Conservation (phyloP, 2,888 invertebrate species). For the Microctonus hyperodae region DNA sequence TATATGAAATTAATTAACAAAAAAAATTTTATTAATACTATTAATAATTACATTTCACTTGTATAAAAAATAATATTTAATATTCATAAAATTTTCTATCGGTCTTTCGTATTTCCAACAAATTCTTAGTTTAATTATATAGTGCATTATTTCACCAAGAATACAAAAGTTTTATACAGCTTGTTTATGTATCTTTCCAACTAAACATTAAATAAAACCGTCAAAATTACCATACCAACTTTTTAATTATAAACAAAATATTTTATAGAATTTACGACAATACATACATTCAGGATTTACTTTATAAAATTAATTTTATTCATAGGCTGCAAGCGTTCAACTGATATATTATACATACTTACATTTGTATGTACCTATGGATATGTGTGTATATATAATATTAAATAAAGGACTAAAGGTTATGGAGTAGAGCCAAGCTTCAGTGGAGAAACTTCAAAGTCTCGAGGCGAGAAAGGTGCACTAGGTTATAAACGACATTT, state of each 20-base stretch:
- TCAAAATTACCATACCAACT: background rate
- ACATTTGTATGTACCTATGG: no score
- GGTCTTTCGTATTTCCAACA: background rate
- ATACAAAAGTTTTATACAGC: background rate
- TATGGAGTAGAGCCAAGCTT: background rate
- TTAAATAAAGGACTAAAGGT: background rate
- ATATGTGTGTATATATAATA: background rate
- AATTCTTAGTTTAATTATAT: background rate
- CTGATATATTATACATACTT: background rate
- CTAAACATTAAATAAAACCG: background rate
- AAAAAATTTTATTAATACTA: no score
- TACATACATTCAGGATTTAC: background rate
- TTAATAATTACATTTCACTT: no score
- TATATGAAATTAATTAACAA: conserved; percentile 40
- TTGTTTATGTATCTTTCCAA: background rate
- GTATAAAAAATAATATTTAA: no score
- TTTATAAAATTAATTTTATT: background rate
- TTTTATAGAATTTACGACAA: background rate
- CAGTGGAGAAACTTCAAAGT: conserved; percentile 1
- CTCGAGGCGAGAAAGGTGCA: conserved; percentile 1
- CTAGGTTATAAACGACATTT: conserved; percentile 1
- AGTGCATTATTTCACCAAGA: background rate
- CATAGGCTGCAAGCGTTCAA: background rate
- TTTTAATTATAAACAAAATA: no score
- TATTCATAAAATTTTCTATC: background rate